Percentiles rank a stretch among this genome's conserved stretches.
These are phyloP conservation scores for Apogon hyalosoma DNA, from an alignment of 2,797 vertebrate genomes.

Conservation along the genomic window DNA sequence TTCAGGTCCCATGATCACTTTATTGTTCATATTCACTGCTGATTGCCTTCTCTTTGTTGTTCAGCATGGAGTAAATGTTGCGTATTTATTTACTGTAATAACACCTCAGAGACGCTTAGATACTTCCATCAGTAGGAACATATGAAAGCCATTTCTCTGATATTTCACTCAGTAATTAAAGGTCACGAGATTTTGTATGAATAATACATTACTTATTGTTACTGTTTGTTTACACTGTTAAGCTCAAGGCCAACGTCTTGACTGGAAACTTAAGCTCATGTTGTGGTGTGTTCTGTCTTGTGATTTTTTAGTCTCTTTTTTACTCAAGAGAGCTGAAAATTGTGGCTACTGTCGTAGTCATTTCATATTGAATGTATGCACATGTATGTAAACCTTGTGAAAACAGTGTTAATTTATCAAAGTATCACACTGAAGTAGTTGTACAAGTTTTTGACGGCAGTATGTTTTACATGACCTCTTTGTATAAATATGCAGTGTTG, in stretches of 20 bases:
- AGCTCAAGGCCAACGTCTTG: constrained; percentile 14
- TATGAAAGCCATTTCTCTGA: constrained; percentile 3
- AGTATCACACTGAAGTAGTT: constrained; percentile 12
- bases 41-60: constrained; percentile 1
- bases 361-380: constrained; percentile 35
- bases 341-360: constrained; percentile 65
- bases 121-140: neutral
- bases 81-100: constrained; percentile 15
- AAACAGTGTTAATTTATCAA: constrained; percentile 46
- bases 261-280: constrained; percentile 19
- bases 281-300: constrained; percentile 13
- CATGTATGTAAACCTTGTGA: constrained; percentile 28
- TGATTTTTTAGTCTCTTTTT: constrained; percentile 38
- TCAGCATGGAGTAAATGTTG: neutral
- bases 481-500: constrained; percentile 24
- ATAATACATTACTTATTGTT: constrained; percentile 16
- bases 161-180: constrained; percentile 5
- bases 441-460: constrained; percentile 15
- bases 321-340: constrained; percentile 42
- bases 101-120: neutral
- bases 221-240: constrained; percentile 20
- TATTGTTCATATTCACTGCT: neutral
- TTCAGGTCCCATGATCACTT: constrained; percentile 18
- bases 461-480: constrained; percentile 27
- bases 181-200: constrained; percentile 11